A percentile compares a stretch with the other conserved stretches of the same genome.
phyloP scores from a whole-genome alignment of 2,113 vertebrate species.

The Agelaius phoeniceus region DNA sequence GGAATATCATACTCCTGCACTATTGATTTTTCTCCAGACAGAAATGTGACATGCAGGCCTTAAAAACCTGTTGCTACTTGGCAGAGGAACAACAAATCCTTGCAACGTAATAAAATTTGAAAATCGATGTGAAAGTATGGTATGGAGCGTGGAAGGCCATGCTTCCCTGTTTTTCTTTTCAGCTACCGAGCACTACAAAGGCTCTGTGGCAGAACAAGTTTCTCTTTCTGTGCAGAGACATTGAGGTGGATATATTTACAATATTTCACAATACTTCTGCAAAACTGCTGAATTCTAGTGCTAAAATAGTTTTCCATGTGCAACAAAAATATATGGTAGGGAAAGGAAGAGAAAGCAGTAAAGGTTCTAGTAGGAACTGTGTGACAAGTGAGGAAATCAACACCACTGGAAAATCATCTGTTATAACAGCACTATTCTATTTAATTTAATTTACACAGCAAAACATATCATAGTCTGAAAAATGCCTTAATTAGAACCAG shows the following conservation, averaged over 20 bases:
- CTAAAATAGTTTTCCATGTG: background rate
- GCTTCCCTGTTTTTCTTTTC: background rate
- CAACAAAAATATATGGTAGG: background rate
- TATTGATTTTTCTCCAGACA: background rate
- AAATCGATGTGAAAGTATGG: accelerated
- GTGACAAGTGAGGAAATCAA: background rate
- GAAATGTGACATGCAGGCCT: background rate
- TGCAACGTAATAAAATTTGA: background rate
- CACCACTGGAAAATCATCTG: background rate
- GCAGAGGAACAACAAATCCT: background rate
- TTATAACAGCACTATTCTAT: background rate
- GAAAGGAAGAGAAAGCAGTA: background rate
- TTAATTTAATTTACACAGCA: conserved; percentile 22
- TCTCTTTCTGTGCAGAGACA: background rate
- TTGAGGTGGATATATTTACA: background rate
- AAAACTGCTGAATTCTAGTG: background rate
- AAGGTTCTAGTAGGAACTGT: background rate
- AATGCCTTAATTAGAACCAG: background rate
- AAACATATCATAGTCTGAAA: background rate
- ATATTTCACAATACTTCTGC: background rate
- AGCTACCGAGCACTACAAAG: background rate
- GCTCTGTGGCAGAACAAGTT: background rate
- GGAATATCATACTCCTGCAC: background rate
- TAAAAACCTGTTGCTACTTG: background rate
- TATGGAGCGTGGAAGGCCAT: background rate